Percentiles rank a stretch among this genome's conserved stretches.
These are phyloP conservation scores for Tetheella fluctuosa DNA, from an alignment of 2,888 invertebrate genomes.

Conservation along the genomic window DNA sequence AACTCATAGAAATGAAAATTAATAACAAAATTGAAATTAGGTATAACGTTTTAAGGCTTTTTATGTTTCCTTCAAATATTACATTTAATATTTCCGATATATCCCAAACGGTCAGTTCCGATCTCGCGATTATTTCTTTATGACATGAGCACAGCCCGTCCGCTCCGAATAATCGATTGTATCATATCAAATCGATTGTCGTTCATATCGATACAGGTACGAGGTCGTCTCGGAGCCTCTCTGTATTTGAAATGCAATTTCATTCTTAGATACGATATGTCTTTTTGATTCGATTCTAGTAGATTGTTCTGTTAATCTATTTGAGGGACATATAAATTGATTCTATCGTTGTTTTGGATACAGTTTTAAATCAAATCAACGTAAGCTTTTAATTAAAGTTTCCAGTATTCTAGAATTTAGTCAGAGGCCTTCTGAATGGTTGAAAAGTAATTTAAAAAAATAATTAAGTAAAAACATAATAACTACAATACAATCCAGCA, in stretches of 20 bases:
- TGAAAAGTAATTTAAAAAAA: no score
- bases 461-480: no score
- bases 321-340: not conserved
- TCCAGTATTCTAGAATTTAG: no score
- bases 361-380: no score
- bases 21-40: no score
- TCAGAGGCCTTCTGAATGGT: no score
- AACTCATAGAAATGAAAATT: no score
- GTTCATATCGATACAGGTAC: conserved; percentile 36
- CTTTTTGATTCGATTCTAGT: conserved; percentile 19
- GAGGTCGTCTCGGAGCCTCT: conserved; percentile 33
- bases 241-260: conserved; percentile 50
- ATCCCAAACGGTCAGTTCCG: conserved; percentile 7
- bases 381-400: no score
- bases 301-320: not conserved
- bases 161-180: conserved; percentile 17
- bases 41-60: no score
- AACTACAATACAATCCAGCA: no score
- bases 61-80: no score
- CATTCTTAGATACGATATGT: conserved; percentile 45
- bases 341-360: not conserved
- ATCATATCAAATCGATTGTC: conserved; percentile 28
- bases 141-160: conserved; percentile 11
- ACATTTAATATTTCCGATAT: not conserved
- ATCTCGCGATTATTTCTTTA: not conserved